Evolutionary conservation across 2,113 vertebrate species (phyloP).

Genomic region (Micronycteris hirsuta): DNA sequence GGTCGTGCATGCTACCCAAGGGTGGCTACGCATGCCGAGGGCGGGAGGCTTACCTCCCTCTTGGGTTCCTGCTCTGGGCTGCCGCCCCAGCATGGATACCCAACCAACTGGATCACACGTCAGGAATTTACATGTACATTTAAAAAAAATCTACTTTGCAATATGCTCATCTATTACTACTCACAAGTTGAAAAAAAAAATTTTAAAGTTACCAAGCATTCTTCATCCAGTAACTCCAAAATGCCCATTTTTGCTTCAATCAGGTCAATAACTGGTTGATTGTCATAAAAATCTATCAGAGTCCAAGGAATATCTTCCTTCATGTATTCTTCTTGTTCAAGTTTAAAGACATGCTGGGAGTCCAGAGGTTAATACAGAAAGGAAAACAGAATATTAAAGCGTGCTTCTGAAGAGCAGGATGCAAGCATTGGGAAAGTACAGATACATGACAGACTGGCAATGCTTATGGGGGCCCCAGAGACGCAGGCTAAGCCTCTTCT

Average conservation of each 20-base stretch:
- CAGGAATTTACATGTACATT: neutral
- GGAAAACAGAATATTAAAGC: neutral
- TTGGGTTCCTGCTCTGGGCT: neutral
- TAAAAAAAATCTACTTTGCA: neutral
- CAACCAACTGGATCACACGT: neutral
- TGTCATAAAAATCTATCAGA: slow-evolving; percentile 97
- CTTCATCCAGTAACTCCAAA: slow-evolving; percentile 95
- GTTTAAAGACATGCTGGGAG: slow-evolving; percentile 95
- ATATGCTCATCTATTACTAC: neutral
- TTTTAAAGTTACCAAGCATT: slow-evolving; percentile 88
- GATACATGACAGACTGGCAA: neutral
- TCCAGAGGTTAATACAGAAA: neutral
- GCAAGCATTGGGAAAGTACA: neutral
- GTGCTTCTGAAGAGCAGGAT: neutral
- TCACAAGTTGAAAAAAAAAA: neutral
- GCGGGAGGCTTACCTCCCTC: neutral
- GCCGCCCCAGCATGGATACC: neutral
- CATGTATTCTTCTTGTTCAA: slow-evolving; percentile 99
- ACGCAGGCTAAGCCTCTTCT: neutral
- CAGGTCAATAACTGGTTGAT: slow-evolving; percentile 95
- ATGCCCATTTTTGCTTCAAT: slow-evolving; percentile 99
- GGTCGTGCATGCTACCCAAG: neutral
- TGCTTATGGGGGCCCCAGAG: neutral
- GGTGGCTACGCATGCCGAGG: neutral
- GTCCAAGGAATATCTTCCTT: slow-evolving; percentile 98